These are phyloP conservation scores for Aphidius gifuensis DNA, from an alignment of 1,140 invertebrate genomes.

Conservation along the genomic window DNA sequence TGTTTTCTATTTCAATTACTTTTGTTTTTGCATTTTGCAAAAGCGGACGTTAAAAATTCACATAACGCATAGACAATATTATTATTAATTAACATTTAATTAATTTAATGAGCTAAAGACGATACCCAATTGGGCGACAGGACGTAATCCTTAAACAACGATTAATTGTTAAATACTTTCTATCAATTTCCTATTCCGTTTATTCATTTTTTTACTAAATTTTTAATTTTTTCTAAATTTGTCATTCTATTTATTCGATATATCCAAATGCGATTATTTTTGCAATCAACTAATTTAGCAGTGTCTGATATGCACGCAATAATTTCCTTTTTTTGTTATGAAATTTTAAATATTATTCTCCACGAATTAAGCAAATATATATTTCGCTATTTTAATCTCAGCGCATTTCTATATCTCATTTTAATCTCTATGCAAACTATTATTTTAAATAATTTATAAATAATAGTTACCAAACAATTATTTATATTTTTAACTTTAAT, in stretches of 20 bases:
- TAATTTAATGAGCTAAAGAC: conserved; percentile 6
- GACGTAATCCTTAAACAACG: conserved; percentile 5
- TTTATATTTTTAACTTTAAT: conserved; percentile 23
- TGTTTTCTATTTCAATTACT: not conserved
- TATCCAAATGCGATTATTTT: conserved; percentile 1
- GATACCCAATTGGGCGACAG: not conserved
- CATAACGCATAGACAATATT: conserved; percentile 9
- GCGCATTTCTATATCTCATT: not conserved
- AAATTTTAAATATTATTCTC: too few relatives aligned
- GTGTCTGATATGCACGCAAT: conserved; percentile 10
- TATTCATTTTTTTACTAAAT: not conserved
- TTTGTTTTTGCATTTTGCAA: conserved; percentile 1
- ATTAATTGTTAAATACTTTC: not conserved
- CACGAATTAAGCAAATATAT: too few relatives aligned
- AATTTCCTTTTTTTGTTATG: not conserved
- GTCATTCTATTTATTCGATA: not conserved
- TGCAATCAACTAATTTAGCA: conserved; percentile 7
- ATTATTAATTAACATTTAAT: conserved; percentile 2
- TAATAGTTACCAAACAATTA: conserved; percentile 17
- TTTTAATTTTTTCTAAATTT: not conserved
- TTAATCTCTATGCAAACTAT: conserved; percentile 21
- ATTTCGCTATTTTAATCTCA: not conserved
- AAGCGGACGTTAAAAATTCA: conserved; percentile 16
- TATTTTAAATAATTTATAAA: conserved; percentile 11
- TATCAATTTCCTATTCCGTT: not conserved